These are phyloP conservation scores for Alentia gelatinosa DNA, from an alignment of 2,888 invertebrate species.

Conservation along the genomic window DNA sequence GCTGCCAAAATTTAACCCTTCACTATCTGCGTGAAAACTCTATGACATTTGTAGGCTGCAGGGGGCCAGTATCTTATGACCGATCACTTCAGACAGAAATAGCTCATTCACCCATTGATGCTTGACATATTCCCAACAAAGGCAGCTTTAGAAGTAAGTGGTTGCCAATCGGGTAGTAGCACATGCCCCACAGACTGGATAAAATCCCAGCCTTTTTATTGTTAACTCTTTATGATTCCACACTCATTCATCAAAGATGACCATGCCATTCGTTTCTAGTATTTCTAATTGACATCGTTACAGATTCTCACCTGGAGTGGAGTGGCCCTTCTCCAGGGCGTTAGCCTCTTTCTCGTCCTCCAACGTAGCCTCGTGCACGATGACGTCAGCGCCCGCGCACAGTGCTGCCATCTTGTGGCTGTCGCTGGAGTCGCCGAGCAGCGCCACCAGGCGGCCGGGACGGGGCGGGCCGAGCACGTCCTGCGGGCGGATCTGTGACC, in stretches of 20 bases:
- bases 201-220: too few species aligned
- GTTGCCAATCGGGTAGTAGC: too few species aligned
- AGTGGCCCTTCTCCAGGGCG: slow-evolving; percentile 80
- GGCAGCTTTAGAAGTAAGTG: too few species aligned
- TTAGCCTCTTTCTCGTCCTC: slow-evolving; percentile 76
- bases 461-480: slow-evolving; percentile 77
- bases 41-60: too few species aligned
- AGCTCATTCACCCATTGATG: too few species aligned
- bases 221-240: too few species aligned
- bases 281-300: neutral
- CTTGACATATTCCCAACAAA: too few species aligned
- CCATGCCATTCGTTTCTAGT: neutral
- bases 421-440: slow-evolving; percentile 81
- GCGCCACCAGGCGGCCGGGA: slow-evolving; percentile 78
- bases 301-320: slow-evolving; percentile 78
- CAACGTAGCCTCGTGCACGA: slow-evolving; percentile 81
- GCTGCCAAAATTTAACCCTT: too few species aligned
- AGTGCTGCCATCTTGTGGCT: slow-evolving; percentile 75
- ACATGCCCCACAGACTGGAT: too few species aligned
- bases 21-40: too few species aligned
- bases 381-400: slow-evolving; percentile 76
- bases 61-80: neutral
- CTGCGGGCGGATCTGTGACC: slow-evolving; percentile 67
- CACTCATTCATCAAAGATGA: neutral
- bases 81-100: neutral